phyloP scores from a whole-genome alignment of 2,888 invertebrate genomes.

The Drosophila helvetica region DNA sequence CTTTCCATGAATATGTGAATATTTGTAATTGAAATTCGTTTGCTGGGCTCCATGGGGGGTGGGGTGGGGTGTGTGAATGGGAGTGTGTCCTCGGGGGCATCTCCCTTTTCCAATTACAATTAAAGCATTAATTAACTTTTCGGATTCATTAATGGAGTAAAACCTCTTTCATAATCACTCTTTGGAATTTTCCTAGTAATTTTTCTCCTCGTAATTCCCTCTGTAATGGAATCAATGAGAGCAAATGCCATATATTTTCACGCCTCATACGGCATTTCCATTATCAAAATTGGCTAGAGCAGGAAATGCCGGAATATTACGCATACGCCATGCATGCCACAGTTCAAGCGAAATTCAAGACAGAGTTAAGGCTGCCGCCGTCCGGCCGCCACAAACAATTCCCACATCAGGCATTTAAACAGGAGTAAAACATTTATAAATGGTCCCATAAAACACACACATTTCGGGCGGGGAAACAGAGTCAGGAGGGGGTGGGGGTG shows the following conservation, averaged over 20 bases:
- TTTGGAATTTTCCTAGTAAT: too few species aligned
- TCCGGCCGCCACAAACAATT: slow-evolving; percentile 41
- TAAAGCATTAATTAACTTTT: slow-evolving; percentile 54
- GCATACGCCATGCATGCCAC: slow-evolving; percentile 13
- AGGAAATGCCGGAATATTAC: slow-evolving; percentile 17
- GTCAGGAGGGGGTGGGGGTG: background rate
- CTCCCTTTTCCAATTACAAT: slow-evolving; percentile 39
- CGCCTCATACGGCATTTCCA: slow-evolving; percentile 32
- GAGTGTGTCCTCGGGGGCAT: background rate
- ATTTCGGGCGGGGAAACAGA: background rate
- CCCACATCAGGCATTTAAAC: slow-evolving; percentile 62
- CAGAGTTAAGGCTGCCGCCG: slow-evolving; percentile 36
- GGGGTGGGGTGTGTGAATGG: background rate
- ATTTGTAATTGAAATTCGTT: slow-evolving; percentile 37
- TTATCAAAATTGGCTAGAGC: slow-evolving; percentile 38
- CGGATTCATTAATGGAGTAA: slow-evolving; percentile 37
- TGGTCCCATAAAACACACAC: slow-evolving; percentile 54
- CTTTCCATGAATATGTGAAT: slow-evolving; percentile 31
- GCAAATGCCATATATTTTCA: slow-evolving; percentile 29
- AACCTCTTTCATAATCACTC: too few species aligned
- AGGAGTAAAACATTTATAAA: slow-evolving; percentile 43
- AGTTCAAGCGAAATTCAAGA: slow-evolving; percentile 45
- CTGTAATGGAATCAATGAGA: slow-evolving; percentile 13
- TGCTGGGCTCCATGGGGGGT: background rate
- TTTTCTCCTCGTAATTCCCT: slow-evolving; percentile 5